These are phyloP conservation scores for Chamaea fasciata DNA, from an alignment of 2,113 vertebrate genomes.

Conservation along the genomic window DNA sequence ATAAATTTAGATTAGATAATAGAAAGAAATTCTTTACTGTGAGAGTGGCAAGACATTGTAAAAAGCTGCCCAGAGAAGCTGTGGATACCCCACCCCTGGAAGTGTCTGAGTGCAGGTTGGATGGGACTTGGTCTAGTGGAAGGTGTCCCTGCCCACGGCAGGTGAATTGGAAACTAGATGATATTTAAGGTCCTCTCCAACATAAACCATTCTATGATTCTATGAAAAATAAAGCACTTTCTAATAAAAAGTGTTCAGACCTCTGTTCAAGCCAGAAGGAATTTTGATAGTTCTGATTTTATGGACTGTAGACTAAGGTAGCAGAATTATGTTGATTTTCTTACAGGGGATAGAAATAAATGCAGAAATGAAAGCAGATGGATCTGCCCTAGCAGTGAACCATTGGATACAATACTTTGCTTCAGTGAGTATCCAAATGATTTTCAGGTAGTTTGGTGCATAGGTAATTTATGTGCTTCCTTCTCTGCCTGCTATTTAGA, in stretches of 20 bases:
- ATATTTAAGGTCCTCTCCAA: neutral
- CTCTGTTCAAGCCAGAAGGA: conserved; percentile 1
- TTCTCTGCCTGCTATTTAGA: conserved; percentile 35
- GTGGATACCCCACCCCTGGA: neutral
- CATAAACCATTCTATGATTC: neutral
- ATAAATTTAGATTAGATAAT: neutral
- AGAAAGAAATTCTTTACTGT: neutral
- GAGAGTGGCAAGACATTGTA: neutral
- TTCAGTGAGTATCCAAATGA: conserved; percentile 53
- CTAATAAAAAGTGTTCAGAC: neutral
- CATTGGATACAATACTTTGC: conserved; percentile 31
- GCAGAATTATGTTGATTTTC: conserved; percentile 45
- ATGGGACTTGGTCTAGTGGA: neutral
- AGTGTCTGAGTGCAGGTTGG: neutral
- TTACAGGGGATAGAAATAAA: conserved; percentile 5
- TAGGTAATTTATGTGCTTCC: conserved; percentile 53
- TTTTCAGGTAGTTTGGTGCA: conserved; percentile 53
- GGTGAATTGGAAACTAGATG: neutral
- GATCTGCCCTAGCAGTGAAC: conserved; percentile 42
- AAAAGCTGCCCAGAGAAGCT: neutral
- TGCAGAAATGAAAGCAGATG: conserved; percentile 47
- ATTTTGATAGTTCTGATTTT: conserved; percentile 51
- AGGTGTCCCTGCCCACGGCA: neutral
- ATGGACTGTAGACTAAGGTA: conserved; percentile 4
- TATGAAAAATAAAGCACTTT: neutral